Evolutionary conservation across 2,113 vertebrate species (phyloP), one percentile per base, ranked within the genome.

Genomic region (Holacanthus passer): DNA sequence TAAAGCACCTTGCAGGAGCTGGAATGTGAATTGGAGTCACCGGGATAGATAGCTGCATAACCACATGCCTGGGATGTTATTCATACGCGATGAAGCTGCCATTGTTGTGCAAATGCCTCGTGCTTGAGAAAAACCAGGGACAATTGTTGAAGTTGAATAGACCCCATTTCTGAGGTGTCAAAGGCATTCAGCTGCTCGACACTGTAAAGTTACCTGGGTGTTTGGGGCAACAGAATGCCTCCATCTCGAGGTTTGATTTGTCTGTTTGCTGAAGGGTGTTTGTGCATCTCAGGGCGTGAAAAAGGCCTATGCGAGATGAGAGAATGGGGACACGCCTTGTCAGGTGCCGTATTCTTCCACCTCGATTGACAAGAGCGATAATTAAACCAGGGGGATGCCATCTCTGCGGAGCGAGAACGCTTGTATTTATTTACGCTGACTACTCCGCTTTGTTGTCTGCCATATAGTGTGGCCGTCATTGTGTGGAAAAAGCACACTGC

Each of bases 331-430:
- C 82, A 77, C 70, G 74, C 65, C 78, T 89, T 92, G 92, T 94
- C 90, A 88, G 88, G 88, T 93, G 87, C 85, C 56, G 87, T 91
- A 91, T 91, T 92, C 88, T 92, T 94, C 90, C 73, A 79, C 88
- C 85, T 86, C 89, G 87, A 94, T 91, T 95, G 93, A 95, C 93
- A 94, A 85, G 83, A 88, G 90, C 82, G 90, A 94, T 95, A 94
- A 95, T 95, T 94, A 95, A 95, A 95, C 91, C 88, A 77, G 87
- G 84, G 82, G 92, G 91, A 91, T 87, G 87, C 83, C 87, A 85
- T 91, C 89, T 91, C 89, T 79, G 81, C 22, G 24, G 82, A 87
- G 72, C 78, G 66, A 79, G 84, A 92, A 93, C 83, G 78, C 88
- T 88, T 86, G 88, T 92, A 88, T 92, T 91, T 89, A 93, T 93